These are phyloP conservation scores for Alauda arvensis DNA, from an alignment of 2,797 vertebrate species.

Conservation along the genomic window DNA sequence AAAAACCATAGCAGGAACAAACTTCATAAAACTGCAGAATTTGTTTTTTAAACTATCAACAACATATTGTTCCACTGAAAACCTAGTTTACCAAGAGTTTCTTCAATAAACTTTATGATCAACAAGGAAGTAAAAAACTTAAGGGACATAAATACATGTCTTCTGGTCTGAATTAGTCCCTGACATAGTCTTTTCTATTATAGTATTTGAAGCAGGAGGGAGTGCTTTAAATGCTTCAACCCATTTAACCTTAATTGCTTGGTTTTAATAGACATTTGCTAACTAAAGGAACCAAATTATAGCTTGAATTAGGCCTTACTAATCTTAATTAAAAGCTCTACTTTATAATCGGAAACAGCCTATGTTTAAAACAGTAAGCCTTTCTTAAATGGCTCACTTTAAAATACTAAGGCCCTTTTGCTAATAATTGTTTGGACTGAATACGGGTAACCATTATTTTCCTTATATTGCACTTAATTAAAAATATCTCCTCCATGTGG, in stretches of 20 bases:
- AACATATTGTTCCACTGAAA: background rate
- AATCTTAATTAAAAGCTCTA: conserved; percentile 76
- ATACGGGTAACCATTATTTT: background rate
- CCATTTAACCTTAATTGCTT: conserved; percentile 76
- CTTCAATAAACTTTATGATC: conserved; percentile 32
- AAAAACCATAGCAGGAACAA: background rate
- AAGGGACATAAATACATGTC: conserved; percentile 40
- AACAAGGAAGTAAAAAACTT: conserved; percentile 22
- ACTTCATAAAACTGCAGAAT: background rate
- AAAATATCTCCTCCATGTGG: conserved; percentile 50
- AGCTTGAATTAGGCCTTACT: conserved; percentile 71
- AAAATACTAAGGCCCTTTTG: conserved; percentile 46
- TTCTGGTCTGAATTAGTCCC: conserved; percentile 70
- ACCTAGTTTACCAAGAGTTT: background rate
- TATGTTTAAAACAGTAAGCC: conserved; percentile 45
- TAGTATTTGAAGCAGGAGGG: conserved; percentile 25
- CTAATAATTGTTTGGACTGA: conserved; percentile 54
- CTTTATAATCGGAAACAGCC: conserved; percentile 71
- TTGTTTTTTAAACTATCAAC: background rate
- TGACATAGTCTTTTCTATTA: conserved; percentile 41
- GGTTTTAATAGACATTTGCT: conserved; percentile 73
- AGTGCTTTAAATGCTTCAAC: conserved; percentile 66
- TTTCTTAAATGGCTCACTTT: conserved; percentile 64
- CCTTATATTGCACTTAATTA: conserved; percentile 40
- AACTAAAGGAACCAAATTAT: conserved; percentile 73